A percentile compares a stretch with the other conserved stretches of the same genome.
Evolutionary conservation across 2,888 invertebrate species (phyloP).

Genomic region (Pyralis farinalis): DNA sequence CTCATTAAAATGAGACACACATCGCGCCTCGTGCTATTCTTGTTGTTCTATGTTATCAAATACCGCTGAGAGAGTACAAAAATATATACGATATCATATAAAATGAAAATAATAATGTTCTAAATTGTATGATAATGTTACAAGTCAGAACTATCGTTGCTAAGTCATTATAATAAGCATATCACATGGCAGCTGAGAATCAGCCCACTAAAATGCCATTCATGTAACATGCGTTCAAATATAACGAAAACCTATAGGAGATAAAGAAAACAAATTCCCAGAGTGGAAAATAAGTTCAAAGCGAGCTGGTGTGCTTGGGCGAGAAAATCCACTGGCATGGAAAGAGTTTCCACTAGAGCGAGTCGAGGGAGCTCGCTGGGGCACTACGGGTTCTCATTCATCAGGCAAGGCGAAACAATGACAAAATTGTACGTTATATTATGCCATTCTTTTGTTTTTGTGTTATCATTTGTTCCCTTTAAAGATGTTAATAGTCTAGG

Average conservation of each 20-base stretch:
- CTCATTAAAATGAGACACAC: too few species aligned
- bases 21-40: too few species aligned
- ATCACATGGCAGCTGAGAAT: conserved; percentile 4
- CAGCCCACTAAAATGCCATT: not conserved
- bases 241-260: conserved; percentile 24
- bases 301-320: conserved; percentile 45
- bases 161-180: too few species aligned
- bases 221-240: conserved; percentile 15
- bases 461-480: too few species aligned
- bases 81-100: too few species aligned
- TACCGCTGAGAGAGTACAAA: too few species aligned
- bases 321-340: conserved; percentile 54
- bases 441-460: not conserved
- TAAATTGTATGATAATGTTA: too few species aligned
- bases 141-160: too few species aligned
- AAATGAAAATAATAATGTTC: too few species aligned
- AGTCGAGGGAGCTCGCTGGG: conserved; percentile 25
- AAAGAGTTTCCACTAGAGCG: conserved; percentile 54
- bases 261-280: conserved; percentile 54
- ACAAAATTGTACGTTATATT: not conserved
- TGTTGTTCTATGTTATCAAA: too few species aligned
- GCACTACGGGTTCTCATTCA: conserved; percentile 43
- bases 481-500: too few species aligned
- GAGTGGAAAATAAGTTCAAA: conserved; percentile 66
- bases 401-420: conserved; percentile 11